Percentiles rank a stretch among this genome's conserved stretches.
These are phyloP conservation scores for Opisthocomus hoazin DNA, from an alignment of 2,113 vertebrate genomes.

Conservation along the genomic window DNA sequence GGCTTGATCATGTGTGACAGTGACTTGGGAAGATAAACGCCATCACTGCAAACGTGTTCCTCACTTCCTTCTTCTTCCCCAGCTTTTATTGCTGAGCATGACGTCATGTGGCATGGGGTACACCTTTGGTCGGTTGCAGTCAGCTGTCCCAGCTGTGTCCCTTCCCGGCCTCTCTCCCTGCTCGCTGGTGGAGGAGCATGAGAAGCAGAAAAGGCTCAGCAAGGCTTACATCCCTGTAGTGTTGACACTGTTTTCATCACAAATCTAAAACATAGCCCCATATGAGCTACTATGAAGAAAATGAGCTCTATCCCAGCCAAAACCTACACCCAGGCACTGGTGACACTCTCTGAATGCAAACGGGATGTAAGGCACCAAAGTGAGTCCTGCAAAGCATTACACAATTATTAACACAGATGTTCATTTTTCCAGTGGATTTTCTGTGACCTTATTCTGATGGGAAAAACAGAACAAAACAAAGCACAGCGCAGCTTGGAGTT, in stretches of 20 bases:
- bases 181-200: fast-evolving
- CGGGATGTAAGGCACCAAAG: not conserved
- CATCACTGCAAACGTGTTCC: fast-evolving
- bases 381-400: not conserved
- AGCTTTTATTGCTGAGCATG: not conserved
- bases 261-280: not conserved
- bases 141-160: not conserved
- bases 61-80: not conserved
- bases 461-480: not conserved
- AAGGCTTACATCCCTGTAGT: not conserved
- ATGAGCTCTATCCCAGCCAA: not conserved
- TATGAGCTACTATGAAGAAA: not conserved
- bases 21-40: not conserved
- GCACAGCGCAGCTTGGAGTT: not conserved
- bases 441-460: not conserved
- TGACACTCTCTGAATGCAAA: not conserved
- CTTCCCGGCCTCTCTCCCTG: fast-evolving
- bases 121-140: not conserved
- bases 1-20: fast-evolving
- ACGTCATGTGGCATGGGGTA: not conserved
- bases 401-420: not conserved
- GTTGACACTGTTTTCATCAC: not conserved
- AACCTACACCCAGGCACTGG: not conserved
- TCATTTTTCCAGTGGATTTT: not conserved
- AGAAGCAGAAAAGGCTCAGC: not conserved